Evolutionary conservation across 2,113 vertebrate species (phyloP).

Genomic region (Trichomycterus rosablanca): DNA sequence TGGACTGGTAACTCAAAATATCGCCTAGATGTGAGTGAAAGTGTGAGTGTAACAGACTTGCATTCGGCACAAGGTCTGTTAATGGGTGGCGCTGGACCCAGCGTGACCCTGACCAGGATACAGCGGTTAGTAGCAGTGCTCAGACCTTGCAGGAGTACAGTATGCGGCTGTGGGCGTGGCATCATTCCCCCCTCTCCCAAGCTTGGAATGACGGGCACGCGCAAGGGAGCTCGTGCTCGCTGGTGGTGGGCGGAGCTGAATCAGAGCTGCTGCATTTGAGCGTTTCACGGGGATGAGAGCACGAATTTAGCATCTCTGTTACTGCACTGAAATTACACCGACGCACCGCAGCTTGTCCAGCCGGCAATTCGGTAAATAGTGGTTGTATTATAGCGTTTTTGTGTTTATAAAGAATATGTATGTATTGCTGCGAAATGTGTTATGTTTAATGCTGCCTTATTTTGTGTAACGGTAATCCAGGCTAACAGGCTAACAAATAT

Average conservation of each 20-base stretch:
- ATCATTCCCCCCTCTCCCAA: not conserved
- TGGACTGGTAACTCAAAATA: too few relatives aligned
- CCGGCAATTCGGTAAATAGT: conserved; percentile 32
- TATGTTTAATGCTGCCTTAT: conserved; percentile 1
- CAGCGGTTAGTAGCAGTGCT: too few relatives aligned
- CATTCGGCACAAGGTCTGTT: too few relatives aligned
- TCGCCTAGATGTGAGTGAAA: too few relatives aligned
- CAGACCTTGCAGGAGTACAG: not conserved
- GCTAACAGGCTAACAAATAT: conserved; percentile 50
- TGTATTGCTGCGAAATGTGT: not conserved
- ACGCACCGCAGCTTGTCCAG: conserved; percentile 14
- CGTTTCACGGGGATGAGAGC: conserved; percentile 36
- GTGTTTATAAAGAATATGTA: not conserved
- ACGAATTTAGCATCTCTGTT: conserved; percentile 22
- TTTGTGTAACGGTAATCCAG: conserved; percentile 9
- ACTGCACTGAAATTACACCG: conserved; percentile 24
- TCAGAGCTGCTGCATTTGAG: conserved; percentile 38
- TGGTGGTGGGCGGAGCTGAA: conserved; percentile 35
- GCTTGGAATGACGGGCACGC: not conserved
- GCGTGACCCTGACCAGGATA: too few relatives aligned
- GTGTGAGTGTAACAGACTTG: too few relatives aligned
- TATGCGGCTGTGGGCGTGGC: not conserved
- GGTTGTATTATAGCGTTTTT: not conserved
- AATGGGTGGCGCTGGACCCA: too few relatives aligned
- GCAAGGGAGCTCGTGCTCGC: conserved; percentile 6